Evolutionary conservation across 2,113 vertebrate species (phyloP).

Genomic region (Hystrix cristata): DNA sequence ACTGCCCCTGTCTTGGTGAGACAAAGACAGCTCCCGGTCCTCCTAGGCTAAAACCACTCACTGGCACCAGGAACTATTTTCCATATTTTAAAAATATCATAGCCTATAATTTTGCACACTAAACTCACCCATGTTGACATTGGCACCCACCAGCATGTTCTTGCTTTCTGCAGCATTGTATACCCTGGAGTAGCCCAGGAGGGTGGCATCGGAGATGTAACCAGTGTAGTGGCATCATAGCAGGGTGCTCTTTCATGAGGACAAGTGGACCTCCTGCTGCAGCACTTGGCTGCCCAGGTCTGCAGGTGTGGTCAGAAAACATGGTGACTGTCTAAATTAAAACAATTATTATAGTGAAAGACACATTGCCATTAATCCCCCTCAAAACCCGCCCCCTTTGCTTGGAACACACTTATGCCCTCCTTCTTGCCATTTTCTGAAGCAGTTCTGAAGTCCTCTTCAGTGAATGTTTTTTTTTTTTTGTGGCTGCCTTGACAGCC

Average conservation of each 20-base stretch:
- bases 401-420: neutral
- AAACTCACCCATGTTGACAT: neutral
- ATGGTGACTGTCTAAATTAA: neutral
- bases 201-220: neutral
- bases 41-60: neutral
- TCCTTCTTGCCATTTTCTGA: neutral
- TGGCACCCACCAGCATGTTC: neutral
- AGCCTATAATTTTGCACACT: constrained; percentile 49
- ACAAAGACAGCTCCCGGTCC: neutral
- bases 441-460: neutral
- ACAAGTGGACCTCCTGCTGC: neutral
- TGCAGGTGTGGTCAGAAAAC: neutral
- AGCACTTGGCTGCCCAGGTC: neutral
- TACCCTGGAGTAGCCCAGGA: neutral
- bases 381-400: neutral
- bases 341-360: neutral
- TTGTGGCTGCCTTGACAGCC: neutral
- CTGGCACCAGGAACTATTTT: neutral
- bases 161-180: neutral
- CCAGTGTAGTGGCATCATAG: neutral
- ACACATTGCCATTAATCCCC: neutral
- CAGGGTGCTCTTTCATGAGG: neutral
- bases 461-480: neutral
- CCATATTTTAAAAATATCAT: constrained; percentile 37
- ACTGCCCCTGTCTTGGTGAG: neutral